These are phyloP conservation scores for Myiopsitta monachus DNA, from an alignment of 2,113 vertebrate genomes.

Conservation along the genomic window DNA sequence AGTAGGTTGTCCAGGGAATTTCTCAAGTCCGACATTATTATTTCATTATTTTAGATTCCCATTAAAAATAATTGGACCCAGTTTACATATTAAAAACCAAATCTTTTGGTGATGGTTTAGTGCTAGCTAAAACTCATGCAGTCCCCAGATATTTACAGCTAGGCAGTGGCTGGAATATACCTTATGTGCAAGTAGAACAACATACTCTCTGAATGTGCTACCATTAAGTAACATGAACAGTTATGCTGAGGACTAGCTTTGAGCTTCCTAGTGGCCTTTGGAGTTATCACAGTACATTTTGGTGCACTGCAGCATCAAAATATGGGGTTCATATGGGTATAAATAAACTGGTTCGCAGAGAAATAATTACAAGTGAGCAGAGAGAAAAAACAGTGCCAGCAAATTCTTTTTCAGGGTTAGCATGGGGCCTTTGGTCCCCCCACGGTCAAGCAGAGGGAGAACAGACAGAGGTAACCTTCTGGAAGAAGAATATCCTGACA, in stretches of 20 bases:
- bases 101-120: neutral
- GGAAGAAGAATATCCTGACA: neutral
- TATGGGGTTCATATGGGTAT: neutral
- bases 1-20: neutral
- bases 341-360: neutral
- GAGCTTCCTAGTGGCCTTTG: neutral
- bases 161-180: neutral
- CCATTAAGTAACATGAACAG: neutral
- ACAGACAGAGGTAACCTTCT: neutral
- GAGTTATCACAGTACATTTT: neutral
- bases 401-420: neutral
- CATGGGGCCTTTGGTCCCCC: rapidly evolving
- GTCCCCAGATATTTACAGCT: neutral
- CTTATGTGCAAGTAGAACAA: neutral
- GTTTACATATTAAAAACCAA: constrained; percentile 3
- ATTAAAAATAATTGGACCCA: neutral
- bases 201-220: neutral
- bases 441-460: neutral
- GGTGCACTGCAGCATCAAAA: neutral
- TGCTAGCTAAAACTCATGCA: neutral
- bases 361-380: neutral
- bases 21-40: neutral
- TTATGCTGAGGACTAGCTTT: neutral
- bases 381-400: neutral
- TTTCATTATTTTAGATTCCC: neutral